Conservation (phyloP, 2,113 vertebrate genomes). For the Halichoerus grypus region DNA sequence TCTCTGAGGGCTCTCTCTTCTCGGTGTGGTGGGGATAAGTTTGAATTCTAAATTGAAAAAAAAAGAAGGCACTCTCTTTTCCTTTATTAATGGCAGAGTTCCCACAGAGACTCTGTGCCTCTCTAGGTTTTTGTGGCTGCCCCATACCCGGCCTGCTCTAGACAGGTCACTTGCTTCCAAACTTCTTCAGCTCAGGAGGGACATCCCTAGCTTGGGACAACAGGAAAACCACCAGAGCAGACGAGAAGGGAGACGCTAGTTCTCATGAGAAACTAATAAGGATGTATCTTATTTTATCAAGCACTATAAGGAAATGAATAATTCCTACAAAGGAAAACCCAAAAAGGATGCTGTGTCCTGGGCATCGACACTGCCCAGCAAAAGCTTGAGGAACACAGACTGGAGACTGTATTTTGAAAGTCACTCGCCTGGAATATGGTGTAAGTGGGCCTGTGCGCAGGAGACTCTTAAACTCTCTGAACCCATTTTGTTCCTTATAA, state of each 20-base stretch:
- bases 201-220: too few relatives aligned
- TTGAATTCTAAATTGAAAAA: background rate
- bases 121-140: accelerated
- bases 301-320: background rate
- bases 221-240: background rate
- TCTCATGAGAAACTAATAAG: background rate
- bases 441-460: accelerated
- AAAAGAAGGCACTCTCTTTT: background rate
- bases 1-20: background rate
- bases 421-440: background rate
- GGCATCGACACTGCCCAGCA: background rate
- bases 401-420: background rate
- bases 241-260: background rate
- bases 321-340: background rate
- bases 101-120: background rate
- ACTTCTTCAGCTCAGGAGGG: too few relatives aligned
- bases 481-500: background rate
- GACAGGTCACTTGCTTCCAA: background rate
- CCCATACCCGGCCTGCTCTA: too few relatives aligned
- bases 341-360: background rate
- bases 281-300: background rate
- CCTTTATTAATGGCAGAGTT: background rate
- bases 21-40: background rate
- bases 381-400: background rate
- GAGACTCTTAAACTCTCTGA: background rate